Conservation (phyloP, 2,797 vertebrate genomes). For the Nannoperca obscura region DNA sequence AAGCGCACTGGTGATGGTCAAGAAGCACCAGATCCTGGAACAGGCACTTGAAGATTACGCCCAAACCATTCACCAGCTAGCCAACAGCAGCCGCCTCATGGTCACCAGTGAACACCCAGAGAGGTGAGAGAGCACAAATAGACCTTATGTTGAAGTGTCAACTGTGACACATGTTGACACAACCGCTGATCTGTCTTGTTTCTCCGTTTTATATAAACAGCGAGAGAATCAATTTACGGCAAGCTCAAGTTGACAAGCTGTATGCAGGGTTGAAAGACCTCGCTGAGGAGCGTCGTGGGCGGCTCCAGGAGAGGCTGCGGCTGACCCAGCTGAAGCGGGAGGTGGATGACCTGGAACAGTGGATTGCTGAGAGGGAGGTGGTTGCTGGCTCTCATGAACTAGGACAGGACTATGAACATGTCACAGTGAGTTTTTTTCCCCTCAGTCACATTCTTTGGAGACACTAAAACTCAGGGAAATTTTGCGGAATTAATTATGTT, state of each 20-base stretch:
- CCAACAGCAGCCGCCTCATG: conserved; percentile 92
- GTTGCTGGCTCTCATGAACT: conserved; percentile 96
- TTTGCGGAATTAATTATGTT: conserved; percentile 41
- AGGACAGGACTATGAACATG: conserved; percentile 97
- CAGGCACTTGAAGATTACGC: conserved; percentile 94
- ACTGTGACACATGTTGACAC: not conserved
- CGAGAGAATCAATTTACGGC: conserved; percentile 90
- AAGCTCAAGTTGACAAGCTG: conserved; percentile 94
- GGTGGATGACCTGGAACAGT: conserved; percentile 96
- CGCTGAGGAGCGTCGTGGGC: conserved; percentile 89
- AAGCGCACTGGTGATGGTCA: conserved; percentile 94
- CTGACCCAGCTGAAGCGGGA: conserved; percentile 95
- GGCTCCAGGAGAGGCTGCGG: conserved; percentile 91
- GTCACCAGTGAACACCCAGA: conserved; percentile 92
- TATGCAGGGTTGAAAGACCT: conserved; percentile 94
- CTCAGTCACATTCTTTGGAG: conserved; percentile 37
- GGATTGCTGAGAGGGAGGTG: conserved; percentile 96
- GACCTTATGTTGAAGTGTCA: not conserved
- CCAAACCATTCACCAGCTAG: conserved; percentile 92
- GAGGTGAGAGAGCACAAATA: conserved; percentile 80
- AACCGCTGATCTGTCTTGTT: not conserved
- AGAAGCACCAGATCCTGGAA: conserved; percentile 92
- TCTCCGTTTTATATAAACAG: conserved; percentile 69
- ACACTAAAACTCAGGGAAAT: conserved; percentile 40
- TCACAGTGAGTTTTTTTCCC: conserved; percentile 85